Evolutionary conservation across 37 sponge, comb jelly and placozoan species (phyloP).

Genomic region (Hexactinellida sp.): DNA sequence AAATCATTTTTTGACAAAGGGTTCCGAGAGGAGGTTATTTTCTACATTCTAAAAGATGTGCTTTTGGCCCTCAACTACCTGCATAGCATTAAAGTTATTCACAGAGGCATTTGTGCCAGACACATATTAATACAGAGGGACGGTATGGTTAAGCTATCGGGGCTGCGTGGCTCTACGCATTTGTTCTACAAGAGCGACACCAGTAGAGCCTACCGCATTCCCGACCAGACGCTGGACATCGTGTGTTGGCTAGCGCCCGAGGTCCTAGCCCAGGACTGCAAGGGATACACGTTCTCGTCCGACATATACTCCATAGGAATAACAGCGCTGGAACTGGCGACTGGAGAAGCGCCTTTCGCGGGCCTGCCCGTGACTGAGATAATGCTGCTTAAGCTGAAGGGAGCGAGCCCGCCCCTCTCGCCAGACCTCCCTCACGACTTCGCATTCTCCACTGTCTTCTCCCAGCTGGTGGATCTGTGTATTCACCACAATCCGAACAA

Average conservation of each 20-base stretch:
- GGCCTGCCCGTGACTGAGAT: conserved; percentile 72
- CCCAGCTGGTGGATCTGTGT: neutral
- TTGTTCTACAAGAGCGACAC: neutral
- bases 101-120: conserved; percentile 63
- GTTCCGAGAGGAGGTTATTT: conserved; percentile 44
- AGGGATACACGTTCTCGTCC: conserved; percentile 50
- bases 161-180: conserved; percentile 32
- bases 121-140: conserved; percentile 52
- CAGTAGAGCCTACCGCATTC: neutral
- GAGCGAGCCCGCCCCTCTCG: neutral
- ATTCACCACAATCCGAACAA: neutral
- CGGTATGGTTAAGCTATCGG: conserved; percentile 58
- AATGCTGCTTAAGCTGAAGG: conserved; percentile 10
- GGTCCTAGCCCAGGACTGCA: conserved; percentile 53
- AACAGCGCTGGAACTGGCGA: conserved; percentile 62
- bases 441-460: neutral
- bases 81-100: conserved; percentile 37
- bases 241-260: conserved; percentile 77
- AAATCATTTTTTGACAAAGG: conserved; percentile 64
- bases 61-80: conserved; percentile 43
- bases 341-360: conserved; percentile 78
- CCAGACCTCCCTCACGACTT: neutral
- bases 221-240: conserved; percentile 37
- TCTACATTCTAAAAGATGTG: conserved; percentile 46
- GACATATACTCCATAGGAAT: conserved; percentile 58